A percentile compares a stretch with the other conserved stretches of the same genome.
phyloP scores from a whole-genome alignment of 1,140 invertebrate species.

The Zaprionus gabonicus region DNA sequence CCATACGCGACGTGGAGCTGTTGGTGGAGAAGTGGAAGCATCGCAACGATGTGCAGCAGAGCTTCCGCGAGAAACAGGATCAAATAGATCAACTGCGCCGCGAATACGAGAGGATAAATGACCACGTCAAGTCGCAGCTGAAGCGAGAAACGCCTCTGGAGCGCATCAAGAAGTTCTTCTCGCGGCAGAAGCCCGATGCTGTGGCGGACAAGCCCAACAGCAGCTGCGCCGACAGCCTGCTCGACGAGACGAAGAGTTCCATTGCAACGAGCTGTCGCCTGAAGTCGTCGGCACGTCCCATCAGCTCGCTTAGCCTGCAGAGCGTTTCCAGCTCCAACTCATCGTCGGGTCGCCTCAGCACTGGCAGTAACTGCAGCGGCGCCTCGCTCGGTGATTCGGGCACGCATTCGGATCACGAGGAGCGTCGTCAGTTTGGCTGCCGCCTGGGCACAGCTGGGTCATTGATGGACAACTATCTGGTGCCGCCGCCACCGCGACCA shows the following conservation, averaged over 20 bases:
- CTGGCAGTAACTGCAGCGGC: slow-evolving; percentile 89
- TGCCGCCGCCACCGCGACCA: slow-evolving; percentile 86
- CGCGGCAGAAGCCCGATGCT: slow-evolving; percentile 86
- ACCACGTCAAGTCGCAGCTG: slow-evolving; percentile 89
- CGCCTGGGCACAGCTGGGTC: slow-evolving; percentile 84
- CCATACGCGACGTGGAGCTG: slow-evolving; percentile 92
- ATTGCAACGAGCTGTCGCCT: slow-evolving; percentile 80
- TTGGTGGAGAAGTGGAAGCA: slow-evolving; percentile 93
- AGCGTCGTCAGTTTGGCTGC: slow-evolving; percentile 87
- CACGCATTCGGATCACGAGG: slow-evolving; percentile 93
- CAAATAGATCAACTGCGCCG: slow-evolving; percentile 91
- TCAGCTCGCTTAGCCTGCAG: slow-evolving; percentile 90
- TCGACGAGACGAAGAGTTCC: slow-evolving; percentile 81
- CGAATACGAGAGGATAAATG: slow-evolving; percentile 92
- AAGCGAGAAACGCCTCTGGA: slow-evolving; percentile 92
- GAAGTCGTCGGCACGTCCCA: slow-evolving; percentile 86
- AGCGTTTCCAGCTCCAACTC: slow-evolving; percentile 89
- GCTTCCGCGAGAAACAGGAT: slow-evolving; percentile 93
- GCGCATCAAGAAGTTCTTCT: slow-evolving; percentile 91
- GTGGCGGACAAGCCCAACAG: slow-evolving; percentile 40
- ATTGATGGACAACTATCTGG: slow-evolving; percentile 85
- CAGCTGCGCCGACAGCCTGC: slow-evolving; percentile 66
- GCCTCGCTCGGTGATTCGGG: slow-evolving; percentile 92
- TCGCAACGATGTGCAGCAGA: slow-evolving; percentile 93
- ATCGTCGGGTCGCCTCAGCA: slow-evolving; percentile 92